Evolutionary conservation across 2,113 vertebrate species (phyloP), one percentile per base, ranked within the genome.

Genomic region (Phalacrocorax pelagicus): DNA sequence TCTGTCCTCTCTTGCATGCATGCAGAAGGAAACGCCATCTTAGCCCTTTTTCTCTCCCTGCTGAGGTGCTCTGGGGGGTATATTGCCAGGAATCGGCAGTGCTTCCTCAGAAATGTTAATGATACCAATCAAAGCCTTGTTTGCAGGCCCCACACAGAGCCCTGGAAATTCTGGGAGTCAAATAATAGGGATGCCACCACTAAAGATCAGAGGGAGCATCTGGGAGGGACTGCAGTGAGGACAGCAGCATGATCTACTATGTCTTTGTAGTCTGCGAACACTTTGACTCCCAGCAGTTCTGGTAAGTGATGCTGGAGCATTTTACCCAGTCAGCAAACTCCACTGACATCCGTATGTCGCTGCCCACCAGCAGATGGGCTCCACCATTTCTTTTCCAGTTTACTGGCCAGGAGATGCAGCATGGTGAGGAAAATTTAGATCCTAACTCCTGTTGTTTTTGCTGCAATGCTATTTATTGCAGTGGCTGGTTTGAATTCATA

Each of bases 31-130:
- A 95, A 62, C 0, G 1, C 74, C 22, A 44, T 72, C 52, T 47
- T 77, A 57, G 47, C 46, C 70, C 26, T 12, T 85, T 70, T 91
- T 88, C 73, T 95, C 46, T 92, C 81, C 74, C 84, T 80, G 49
- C 71, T 80, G 94, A 97, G 89, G 78, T 95, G 92, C 92, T 93
- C 74, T 87, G 54, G 62, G 91, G 93, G 66, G 44, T 90, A 80
- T 94, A 97, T 95, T 95, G 95, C 91, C 91, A 95, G 95, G 89
- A 95, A 92, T 94, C 17, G 2, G 63, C 73, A 69, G 74, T 49
- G 86, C 70, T 97, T 94, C 81, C 83, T 97, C 94, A 96, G 74
- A 95, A 95, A 95, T 94, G 88, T 87, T 94, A 95, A 95, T 96
- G 84, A 73, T 95, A 83, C 81, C 62, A 97, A 96, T 96, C 96